A percentile compares a stretch with the other conserved stretches of the same genome.
These are phyloP conservation scores for Hydractinia symbiolongicarpus DNA, from an alignment of 30 jellyfish, hydroid and myxozoan species.

Conservation along the genomic window DNA sequence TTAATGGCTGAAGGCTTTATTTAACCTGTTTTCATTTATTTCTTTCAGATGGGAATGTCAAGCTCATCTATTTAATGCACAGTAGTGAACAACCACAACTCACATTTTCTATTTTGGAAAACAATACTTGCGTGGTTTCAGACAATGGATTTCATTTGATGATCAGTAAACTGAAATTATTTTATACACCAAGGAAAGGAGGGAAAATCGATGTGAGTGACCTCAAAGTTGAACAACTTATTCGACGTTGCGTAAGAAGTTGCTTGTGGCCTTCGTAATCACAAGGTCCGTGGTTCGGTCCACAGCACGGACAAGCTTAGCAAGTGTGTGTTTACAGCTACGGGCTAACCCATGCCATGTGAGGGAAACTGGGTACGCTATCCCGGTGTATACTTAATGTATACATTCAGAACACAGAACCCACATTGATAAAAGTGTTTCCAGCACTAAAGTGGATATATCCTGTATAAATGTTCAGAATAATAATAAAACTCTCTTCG, in stretches of 20 bases:
- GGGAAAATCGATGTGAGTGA: conserved; percentile 60
- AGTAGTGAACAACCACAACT: conserved; percentile 53
- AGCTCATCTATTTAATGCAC: conserved; percentile 48
- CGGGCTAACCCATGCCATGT: too few species aligned
- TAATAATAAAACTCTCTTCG: too few species aligned
- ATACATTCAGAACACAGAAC: too few species aligned
- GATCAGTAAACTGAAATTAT: conserved; percentile 47
- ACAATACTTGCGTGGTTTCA: conserved; percentile 74
- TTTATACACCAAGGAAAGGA: conserved; percentile 58
- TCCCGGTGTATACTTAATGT: too few species aligned
- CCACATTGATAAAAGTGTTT: too few species aligned
- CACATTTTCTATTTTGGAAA: conserved; percentile 59
- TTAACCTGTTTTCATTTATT: neutral
- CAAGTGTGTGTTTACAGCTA: too few species aligned
- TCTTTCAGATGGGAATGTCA: conserved; percentile 40
- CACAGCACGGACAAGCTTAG: too few species aligned
- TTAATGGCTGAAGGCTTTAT: too few species aligned
- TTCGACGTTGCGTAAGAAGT: neutral
- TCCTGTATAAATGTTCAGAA: too few species aligned
- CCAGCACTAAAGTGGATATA: too few species aligned
- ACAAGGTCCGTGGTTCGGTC: too few species aligned
- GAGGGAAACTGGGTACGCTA: too few species aligned
- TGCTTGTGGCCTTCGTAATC: neutral
- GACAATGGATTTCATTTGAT: conserved; percentile 67
- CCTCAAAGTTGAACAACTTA: neutral